Conservation (phyloP, 2,888 invertebrate genomes). For the Platycnemis pennipes region DNA sequence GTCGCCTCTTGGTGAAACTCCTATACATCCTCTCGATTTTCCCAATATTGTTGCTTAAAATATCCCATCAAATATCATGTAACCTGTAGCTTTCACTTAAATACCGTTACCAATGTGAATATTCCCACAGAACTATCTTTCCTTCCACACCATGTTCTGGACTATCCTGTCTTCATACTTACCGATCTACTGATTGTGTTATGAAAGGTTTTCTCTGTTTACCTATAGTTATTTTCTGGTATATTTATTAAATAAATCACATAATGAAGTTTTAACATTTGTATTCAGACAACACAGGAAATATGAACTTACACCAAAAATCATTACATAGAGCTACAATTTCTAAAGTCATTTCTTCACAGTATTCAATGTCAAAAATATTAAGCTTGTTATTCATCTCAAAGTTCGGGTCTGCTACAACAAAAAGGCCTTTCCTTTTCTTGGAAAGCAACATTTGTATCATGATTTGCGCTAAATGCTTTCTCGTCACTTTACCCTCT, state of each 20-base stretch:
- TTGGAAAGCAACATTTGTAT: slow-evolving; percentile 40
- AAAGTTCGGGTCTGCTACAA: slow-evolving; percentile 41
- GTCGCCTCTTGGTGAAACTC: too few relatives aligned
- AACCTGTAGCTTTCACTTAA: neutral
- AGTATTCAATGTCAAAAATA: neutral
- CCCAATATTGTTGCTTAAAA: neutral
- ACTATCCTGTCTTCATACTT: too few relatives aligned
- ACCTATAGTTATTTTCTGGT: too few relatives aligned
- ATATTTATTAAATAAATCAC: neutral
- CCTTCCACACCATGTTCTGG: too few relatives aligned
- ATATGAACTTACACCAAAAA: slow-evolving; percentile 38
- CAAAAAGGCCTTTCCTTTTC: slow-evolving; percentile 24
- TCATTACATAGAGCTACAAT: neutral
- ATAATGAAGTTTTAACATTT: neutral
- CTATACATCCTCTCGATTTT: neutral
- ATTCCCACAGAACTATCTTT: too few relatives aligned
- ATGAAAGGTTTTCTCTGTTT: too few relatives aligned
- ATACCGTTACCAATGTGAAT: too few relatives aligned
- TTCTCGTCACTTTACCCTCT: slow-evolving; percentile 11
- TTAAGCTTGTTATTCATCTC: slow-evolving; percentile 5
- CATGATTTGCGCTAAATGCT: slow-evolving; percentile 17
- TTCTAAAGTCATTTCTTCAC: neutral
- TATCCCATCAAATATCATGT: neutral
- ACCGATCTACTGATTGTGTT: too few relatives aligned
- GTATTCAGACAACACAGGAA: slow-evolving; percentile 30